Evolutionary conservation across 1,140 invertebrate species (phyloP).

Genomic region (Nomia melanderi): DNA sequence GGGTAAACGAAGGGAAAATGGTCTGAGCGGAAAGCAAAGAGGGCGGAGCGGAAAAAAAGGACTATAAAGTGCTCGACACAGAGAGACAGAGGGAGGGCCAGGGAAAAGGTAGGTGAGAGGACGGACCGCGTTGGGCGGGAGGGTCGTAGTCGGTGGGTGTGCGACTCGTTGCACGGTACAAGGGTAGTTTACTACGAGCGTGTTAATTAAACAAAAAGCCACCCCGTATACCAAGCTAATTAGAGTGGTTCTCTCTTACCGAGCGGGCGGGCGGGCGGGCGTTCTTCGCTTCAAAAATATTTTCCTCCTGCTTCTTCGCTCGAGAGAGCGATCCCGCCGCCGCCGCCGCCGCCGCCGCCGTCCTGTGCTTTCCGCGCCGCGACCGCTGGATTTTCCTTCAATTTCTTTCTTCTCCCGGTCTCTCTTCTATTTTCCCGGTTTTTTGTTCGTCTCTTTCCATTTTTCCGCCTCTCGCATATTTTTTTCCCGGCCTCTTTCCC

Average conservation of each 20-base stretch:
- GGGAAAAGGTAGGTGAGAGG: not conserved
- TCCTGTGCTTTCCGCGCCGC: not conserved
- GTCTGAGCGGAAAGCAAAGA: not conserved
- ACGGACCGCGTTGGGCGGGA: slow-evolving; percentile 5
- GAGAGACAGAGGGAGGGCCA: too few species aligned
- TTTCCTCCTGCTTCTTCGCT: slow-evolving; percentile 46
- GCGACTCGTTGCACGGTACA: slow-evolving; percentile 32
- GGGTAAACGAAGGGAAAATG: slow-evolving; percentile 20
- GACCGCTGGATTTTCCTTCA: slow-evolving; percentile 27
- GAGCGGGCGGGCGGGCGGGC: slow-evolving; percentile 42
- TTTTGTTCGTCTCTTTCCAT: not conserved
- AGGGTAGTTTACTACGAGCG: slow-evolving; percentile 69
- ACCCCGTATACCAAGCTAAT: slow-evolving; percentile 73
- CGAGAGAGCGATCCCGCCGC: slow-evolving; percentile 25
- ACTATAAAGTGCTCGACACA: slow-evolving; percentile 28
- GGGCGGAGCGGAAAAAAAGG: slow-evolving; percentile 23
- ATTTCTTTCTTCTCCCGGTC: not conserved
- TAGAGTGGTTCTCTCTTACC: slow-evolving; percentile 69
- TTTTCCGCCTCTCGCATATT: not conserved
- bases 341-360: not conserved
- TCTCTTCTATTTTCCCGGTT: not conserved
- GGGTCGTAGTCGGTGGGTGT: not conserved
- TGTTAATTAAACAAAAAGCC: slow-evolving; percentile 78
- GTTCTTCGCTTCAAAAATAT: slow-evolving; percentile 70
- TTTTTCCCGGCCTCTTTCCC: not conserved